Conservation (phyloP, 2,113 vertebrate genomes). For the Nycticorax nycticorax region DNA sequence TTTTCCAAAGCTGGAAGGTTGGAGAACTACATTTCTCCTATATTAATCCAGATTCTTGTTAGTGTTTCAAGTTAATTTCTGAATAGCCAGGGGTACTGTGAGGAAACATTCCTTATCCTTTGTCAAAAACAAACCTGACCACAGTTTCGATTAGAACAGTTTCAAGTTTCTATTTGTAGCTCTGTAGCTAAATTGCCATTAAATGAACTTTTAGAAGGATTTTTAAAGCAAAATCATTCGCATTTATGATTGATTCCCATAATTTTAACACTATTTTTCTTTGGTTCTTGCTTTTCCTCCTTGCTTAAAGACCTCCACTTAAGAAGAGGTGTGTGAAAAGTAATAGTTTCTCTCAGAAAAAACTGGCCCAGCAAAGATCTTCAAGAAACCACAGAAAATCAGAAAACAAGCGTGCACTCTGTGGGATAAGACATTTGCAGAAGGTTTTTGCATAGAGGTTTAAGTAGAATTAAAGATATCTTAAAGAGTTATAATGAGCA, state of each 20-base stretch:
- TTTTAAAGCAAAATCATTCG: background rate
- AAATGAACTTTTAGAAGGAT: background rate
- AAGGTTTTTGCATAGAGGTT: background rate
- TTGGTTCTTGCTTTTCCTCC: background rate
- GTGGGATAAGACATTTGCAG: background rate
- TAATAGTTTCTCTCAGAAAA: background rate
- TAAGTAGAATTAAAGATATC: background rate
- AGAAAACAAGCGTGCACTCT: background rate
- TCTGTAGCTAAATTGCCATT: background rate
- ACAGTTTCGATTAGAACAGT: background rate
- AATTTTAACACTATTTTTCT: background rate
- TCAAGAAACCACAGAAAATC: background rate
- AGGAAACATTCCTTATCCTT: background rate
- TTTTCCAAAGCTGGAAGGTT: background rate
- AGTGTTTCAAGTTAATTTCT: background rate
- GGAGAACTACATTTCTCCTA: background rate
- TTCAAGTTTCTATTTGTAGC: background rate
- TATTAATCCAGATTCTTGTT: background rate
- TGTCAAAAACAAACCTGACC: background rate
- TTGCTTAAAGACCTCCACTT: background rate
- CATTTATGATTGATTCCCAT: background rate
- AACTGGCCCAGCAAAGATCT: background rate
- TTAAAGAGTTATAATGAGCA: background rate
- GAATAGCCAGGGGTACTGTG: background rate
- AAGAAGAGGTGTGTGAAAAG: background rate